These are phyloP conservation scores for Whitmania pigra DNA, from an alignment of 1,140 invertebrate species.

Conservation along the genomic window DNA sequence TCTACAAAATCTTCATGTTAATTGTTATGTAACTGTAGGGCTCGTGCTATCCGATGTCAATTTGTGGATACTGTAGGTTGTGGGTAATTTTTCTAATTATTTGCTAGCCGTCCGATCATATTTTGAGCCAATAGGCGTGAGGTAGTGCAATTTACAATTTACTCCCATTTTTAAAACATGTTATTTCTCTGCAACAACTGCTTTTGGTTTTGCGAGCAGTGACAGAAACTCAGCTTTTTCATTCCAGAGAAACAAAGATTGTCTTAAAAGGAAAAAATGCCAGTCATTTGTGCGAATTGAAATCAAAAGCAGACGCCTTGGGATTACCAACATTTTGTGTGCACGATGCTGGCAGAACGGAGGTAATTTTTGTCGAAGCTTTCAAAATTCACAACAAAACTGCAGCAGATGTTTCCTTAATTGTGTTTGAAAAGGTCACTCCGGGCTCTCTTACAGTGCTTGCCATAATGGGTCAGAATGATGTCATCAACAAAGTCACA, in stretches of 20 bases:
- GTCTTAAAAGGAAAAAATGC: slow-evolving; percentile 50
- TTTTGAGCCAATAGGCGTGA: too few relatives aligned
- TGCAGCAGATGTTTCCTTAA: neutral
- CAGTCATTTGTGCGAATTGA: slow-evolving; percentile 46
- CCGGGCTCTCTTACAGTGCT: slow-evolving; percentile 33
- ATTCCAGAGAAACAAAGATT: slow-evolving; percentile 50
- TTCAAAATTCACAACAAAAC: neutral
- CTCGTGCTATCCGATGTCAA: too few relatives aligned
- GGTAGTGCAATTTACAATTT: too few relatives aligned
- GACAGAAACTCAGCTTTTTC: slow-evolving; percentile 8
- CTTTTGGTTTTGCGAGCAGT: neutral
- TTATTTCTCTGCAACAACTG: neutral
- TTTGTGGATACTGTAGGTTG: too few relatives aligned
- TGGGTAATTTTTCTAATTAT: too few relatives aligned
- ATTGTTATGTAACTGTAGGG: too few relatives aligned
- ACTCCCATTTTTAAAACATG: too few relatives aligned
- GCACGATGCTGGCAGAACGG: slow-evolving; percentile 52
- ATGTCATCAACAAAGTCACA: slow-evolving; percentile 31
- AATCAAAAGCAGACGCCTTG: slow-evolving; percentile 43
- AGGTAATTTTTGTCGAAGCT: slow-evolving; percentile 38
- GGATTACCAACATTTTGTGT: slow-evolving; percentile 49
- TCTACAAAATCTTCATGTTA: too few relatives aligned
- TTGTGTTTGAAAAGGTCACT: slow-evolving; percentile 27
- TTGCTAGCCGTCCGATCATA: too few relatives aligned
- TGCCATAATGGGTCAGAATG: slow-evolving; percentile 33